A percentile compares a stretch with the other conserved stretches of the same genome.
These are phyloP conservation scores for Pantelozetes paolii DNA, from an alignment of 2,888 invertebrate genomes.

Conservation along the genomic window DNA sequence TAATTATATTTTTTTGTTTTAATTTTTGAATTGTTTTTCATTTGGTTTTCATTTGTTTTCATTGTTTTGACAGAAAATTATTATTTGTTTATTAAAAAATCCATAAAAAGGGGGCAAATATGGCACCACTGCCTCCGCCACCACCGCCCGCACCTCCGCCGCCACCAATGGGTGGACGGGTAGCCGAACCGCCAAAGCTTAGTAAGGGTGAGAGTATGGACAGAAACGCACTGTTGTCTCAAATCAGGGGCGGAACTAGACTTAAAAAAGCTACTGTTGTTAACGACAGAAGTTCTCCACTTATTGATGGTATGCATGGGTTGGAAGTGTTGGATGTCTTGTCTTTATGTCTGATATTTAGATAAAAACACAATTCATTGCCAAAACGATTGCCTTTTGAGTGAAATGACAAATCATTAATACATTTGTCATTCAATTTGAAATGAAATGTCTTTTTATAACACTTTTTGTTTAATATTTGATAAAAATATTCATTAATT, in stretches of 20 bases:
- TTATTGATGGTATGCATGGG: conserved; percentile 38
- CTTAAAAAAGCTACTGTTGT: conserved; percentile 36
- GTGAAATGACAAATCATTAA: too few species aligned
- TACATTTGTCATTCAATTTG: too few species aligned
- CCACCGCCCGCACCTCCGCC: conserved; percentile 56
- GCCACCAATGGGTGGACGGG: conserved; percentile 55
- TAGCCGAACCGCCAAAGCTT: not conserved
- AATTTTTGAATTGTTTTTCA: not conserved
- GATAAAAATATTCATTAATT: not conserved
- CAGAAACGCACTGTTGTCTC: conserved; percentile 37
- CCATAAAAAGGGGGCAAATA: conserved; percentile 47
- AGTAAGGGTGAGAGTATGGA: not conserved
- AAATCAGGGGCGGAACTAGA: conserved; percentile 38
- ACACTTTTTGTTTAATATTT: too few species aligned
- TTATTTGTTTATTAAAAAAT: not conserved
- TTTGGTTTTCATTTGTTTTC: not conserved
- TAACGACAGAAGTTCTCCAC: conserved; percentile 39
- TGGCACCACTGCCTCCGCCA: conserved; percentile 57
- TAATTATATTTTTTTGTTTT: not conserved
- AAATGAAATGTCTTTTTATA: too few species aligned
- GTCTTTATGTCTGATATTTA: not conserved
- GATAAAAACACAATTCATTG: not conserved
- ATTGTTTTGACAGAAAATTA: not conserved
- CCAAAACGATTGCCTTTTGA: not conserved
- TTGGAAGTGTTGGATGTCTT: not conserved